Base-by-base conservation (phyloP, 2,888 invertebrate genomes). In the Scaeva pyrastri region DNA sequence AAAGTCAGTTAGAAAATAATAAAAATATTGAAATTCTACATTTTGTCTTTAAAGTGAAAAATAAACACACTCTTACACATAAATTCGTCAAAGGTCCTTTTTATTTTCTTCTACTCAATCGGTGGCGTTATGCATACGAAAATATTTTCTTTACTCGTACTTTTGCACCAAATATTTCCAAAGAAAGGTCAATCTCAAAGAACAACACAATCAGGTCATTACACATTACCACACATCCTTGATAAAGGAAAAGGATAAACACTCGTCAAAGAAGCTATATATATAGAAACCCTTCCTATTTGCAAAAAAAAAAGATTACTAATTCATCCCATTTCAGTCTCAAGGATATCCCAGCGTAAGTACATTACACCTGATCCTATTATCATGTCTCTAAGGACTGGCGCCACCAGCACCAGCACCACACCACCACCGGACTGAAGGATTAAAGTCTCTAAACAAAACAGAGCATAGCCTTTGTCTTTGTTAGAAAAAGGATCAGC, bases 331-430 rank as follows among this genome's bases (percentile, higher is more conserved):
- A 85, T 80, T 79, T 70, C 41, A 19, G 60, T 72, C 60, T 85
- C 85, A 85, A 85, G 85, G 85, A 85, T 85, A 73, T 45, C 48
- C 48, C 77, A 70, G 21, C 68, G n/a, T 85, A 85, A 85, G 85
- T 78, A 81, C 74, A 86, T 86, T 81, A 81, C 81, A 78, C 86
- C 81, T 86, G 86, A 86, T 86, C 86, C 74, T 86, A 81, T 86
- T 86, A 81, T 77, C 16, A 48, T 73, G 77, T 81, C 81, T 86
- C 23, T 50, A 36, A 66, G 64, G 64, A 77, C 86, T 86, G 86
- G 86, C 86, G 86, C 86, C 86, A 86, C 77, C 58, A 55, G 5
- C 31, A n/a, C n/a, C n/a, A n/a, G n/a, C n/a, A n/a, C n/a, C n/a
- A n/a, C n/a, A n/a, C n/a, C n/a, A n/a, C n/a, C n/a, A n/a, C n/a